These are phyloP conservation scores for Psilanteris sp. DNA, from an alignment of 1,140 invertebrate species.

Conservation along the genomic window DNA sequence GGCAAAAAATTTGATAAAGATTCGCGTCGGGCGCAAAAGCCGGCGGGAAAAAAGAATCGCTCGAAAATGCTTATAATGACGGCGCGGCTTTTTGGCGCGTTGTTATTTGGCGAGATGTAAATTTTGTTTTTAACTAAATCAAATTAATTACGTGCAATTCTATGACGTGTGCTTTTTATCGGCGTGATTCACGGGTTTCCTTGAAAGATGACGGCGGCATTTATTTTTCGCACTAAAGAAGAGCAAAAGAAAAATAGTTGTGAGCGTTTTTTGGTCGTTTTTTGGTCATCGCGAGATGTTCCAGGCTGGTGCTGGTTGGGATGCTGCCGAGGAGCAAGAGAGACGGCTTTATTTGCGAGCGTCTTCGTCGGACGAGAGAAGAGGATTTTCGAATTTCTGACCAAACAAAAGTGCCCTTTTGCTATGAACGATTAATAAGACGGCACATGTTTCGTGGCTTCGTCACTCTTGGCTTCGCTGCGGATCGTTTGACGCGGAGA, in stretches of 20 bases:
- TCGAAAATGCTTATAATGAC: too few relatives aligned
- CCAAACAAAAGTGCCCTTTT: constrained; percentile 27
- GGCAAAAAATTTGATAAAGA: constrained; percentile 18
- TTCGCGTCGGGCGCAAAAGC: too few relatives aligned
- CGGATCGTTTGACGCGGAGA: constrained; percentile 20
- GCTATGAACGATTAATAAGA: constrained; percentile 32
- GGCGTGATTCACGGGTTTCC: constrained; percentile 29
- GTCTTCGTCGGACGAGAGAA: too few relatives aligned
- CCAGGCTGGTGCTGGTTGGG: too few relatives aligned
- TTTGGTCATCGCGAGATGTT: too few relatives aligned
- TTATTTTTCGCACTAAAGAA: constrained; percentile 31
- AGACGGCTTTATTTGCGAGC: constrained; percentile 22
- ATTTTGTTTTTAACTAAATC: constrained; percentile 22
- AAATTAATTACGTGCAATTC: constrained; percentile 30
- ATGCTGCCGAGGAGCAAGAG: too few relatives aligned
- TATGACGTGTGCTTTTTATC: constrained; percentile 16
- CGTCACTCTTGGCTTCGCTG: constrained; percentile 34
- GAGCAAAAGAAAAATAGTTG: constrained; percentile 14
- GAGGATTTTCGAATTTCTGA: constrained; percentile 26
- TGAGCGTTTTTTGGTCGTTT: constrained; percentile 6
- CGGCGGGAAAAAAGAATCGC: too few relatives aligned
- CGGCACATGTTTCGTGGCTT: constrained; percentile 21
- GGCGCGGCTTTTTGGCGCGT: too few relatives aligned
- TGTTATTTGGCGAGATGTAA: constrained; percentile 18
- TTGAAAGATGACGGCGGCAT: constrained; percentile 21